These are phyloP conservation scores for Pteria penguin DNA, from an alignment of 2,888 invertebrate genomes.

Conservation along the genomic window DNA sequence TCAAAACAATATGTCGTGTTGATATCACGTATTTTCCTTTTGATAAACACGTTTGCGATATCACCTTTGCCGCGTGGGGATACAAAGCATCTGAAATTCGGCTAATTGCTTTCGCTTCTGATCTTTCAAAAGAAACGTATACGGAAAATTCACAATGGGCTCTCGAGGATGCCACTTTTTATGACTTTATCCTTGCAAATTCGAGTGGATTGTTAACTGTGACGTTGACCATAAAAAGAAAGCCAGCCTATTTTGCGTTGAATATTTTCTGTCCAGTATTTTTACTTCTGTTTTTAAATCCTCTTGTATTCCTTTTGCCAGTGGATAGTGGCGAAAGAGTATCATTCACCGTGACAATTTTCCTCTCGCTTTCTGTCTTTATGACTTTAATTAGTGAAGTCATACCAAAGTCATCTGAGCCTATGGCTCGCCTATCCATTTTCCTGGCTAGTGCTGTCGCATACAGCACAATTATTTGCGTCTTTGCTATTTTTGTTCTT, in stretches of 20 bases:
- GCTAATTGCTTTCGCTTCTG: neutral
- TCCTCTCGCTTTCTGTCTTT: constrained; percentile 9
- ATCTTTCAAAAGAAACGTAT: neutral
- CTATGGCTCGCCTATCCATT: constrained; percentile 1
- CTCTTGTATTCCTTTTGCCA: too few species aligned
- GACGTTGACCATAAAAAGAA: neutral
- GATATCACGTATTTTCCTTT: neutral
- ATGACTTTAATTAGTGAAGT: too few species aligned
- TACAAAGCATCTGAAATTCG: neutral
- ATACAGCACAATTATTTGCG: neutral
- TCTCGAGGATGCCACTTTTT: neutral
- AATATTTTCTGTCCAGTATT: neutral
- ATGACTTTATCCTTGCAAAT: neutral
- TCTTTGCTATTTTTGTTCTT: neutral
- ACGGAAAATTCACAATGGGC: neutral
- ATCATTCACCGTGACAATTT: too few species aligned
- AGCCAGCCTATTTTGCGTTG: neutral
- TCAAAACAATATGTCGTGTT: neutral
- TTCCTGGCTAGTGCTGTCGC: neutral
- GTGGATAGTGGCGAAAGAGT: too few species aligned
- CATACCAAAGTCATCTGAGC: too few species aligned
- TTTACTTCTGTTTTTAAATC: too few species aligned
- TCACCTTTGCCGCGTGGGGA: neutral
- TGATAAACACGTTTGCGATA: neutral
- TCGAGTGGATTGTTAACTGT: neutral